A percentile compares a stretch with the other conserved stretches of the same genome.
These are phyloP conservation scores for Amphilophus citrinellus DNA, from an alignment of 2,113 vertebrate species.

Conservation along the genomic window DNA sequence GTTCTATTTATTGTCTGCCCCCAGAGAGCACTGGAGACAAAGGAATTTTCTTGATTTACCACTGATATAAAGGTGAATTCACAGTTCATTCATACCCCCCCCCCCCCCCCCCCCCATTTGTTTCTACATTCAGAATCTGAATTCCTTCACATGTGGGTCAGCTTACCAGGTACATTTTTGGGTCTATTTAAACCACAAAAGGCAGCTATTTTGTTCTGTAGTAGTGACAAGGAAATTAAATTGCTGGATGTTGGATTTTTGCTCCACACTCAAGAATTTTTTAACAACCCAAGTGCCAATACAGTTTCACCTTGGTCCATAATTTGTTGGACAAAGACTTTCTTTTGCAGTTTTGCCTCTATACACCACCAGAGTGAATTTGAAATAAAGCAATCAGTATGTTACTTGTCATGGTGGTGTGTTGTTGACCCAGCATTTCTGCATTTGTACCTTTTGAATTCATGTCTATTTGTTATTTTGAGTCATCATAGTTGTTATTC, in stretches of 20 bases:
- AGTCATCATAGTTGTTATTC: too few species aligned
- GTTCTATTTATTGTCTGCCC: conserved; percentile 13
- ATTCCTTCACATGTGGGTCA: background rate
- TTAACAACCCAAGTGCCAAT: background rate
- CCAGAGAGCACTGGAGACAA: conserved; percentile 16
- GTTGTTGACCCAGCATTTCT: too few species aligned
- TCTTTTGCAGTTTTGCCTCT: background rate
- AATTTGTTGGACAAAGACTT: background rate
- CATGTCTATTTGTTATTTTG: too few species aligned
- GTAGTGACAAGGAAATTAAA: background rate
- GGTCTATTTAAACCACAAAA: background rate
- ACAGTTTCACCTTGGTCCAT: background rate
- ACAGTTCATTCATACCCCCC: conserved; percentile 1
- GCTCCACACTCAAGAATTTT: background rate
- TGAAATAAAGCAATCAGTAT: background rate
- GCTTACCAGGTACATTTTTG: background rate
- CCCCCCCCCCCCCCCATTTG: too few species aligned
- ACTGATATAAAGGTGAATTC: background rate
- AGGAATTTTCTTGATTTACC: conserved; percentile 16
- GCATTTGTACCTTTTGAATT: too few species aligned
- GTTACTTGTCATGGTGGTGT: too few species aligned
- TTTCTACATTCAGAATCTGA: background rate
- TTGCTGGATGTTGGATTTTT: background rate
- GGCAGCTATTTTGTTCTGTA: background rate
- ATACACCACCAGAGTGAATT: background rate